Conservation (phyloP, 2,113 vertebrate genomes). For the Mohoua ochrocephala region DNA sequence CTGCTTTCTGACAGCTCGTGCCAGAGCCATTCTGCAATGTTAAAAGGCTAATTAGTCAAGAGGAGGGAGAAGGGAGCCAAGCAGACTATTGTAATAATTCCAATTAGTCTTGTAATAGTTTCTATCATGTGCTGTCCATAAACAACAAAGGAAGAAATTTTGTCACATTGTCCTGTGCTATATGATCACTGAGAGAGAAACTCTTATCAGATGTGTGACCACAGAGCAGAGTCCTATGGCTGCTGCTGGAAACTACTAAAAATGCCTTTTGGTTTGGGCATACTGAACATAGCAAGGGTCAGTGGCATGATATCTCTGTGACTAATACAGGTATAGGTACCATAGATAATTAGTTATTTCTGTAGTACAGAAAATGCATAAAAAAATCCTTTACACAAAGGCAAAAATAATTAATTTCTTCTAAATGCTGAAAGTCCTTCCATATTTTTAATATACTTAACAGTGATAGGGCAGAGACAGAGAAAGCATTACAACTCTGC, state of each 20-base stretch:
- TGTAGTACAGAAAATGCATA: not conserved
- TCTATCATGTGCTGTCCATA: not conserved
- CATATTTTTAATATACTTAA: not conserved
- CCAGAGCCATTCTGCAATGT: not conserved
- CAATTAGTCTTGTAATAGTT: not conserved
- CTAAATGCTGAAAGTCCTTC: not conserved
- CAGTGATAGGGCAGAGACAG: not conserved
- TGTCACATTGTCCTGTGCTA: not conserved
- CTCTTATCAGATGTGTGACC: not conserved
- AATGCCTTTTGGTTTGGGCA: not conserved
- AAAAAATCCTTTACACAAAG: not conserved
- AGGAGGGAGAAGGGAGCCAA: not conserved
- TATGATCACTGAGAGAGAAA: not conserved
- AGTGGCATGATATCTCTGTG: not conserved
- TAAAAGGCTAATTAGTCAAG: not conserved
- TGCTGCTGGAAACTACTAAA: not conserved
- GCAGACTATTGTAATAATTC: not conserved
- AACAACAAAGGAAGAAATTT: not conserved
- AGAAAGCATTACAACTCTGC: not conserved
- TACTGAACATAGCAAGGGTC: not conserved
- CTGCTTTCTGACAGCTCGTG: not conserved
- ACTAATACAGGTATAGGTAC: not conserved
- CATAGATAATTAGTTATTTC: not conserved
- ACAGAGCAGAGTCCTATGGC: not conserved
- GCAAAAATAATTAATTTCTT: not conserved